A percentile compares a stretch with the other conserved stretches of the same genome.
These are phyloP conservation scores for Torymus tubicola DNA, from an alignment of 2,888 invertebrate genomes.

Conservation along the genomic window DNA sequence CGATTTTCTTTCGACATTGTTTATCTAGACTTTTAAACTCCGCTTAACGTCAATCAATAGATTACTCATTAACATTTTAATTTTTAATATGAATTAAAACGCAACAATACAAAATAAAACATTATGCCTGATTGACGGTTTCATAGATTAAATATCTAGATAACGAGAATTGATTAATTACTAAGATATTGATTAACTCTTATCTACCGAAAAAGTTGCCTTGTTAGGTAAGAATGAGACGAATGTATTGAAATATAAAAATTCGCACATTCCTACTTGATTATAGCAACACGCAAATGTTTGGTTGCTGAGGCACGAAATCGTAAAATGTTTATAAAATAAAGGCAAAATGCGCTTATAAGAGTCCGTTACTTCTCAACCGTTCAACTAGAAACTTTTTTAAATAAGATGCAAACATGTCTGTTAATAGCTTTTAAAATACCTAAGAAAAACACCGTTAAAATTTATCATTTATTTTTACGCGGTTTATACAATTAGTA, in stretches of 20 bases:
- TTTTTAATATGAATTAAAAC: too few species aligned
- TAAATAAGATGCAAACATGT: neutral
- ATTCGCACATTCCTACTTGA: conserved; percentile 25
- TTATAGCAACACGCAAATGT: conserved; percentile 41
- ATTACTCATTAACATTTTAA: neutral
- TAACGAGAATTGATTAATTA: too few species aligned
- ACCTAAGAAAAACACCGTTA: too few species aligned
- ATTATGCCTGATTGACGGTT: conserved; percentile 8
- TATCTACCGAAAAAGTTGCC: neutral
- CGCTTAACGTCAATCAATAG: neutral
- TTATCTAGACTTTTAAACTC: conserved; percentile 11
- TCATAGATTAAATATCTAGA: neutral
- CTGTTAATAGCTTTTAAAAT: too few species aligned
- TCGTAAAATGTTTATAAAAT: conserved; percentile 36
- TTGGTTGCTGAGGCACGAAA: conserved; percentile 61
- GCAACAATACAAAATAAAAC: too few species aligned
- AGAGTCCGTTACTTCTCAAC: neutral
- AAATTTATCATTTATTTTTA: too few species aligned
- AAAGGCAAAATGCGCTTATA: conserved; percentile 1
- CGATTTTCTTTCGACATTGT: conserved; percentile 6
- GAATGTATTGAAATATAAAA: too few species aligned
- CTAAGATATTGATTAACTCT: neutral
- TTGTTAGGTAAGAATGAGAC: neutral
- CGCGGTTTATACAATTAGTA: too few species aligned
- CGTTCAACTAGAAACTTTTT: neutral